Evolutionary conservation across 2,113 vertebrate species (phyloP), one percentile per base, ranked within the genome.

Genomic region (Megaleporinus macrocephalus): DNA sequence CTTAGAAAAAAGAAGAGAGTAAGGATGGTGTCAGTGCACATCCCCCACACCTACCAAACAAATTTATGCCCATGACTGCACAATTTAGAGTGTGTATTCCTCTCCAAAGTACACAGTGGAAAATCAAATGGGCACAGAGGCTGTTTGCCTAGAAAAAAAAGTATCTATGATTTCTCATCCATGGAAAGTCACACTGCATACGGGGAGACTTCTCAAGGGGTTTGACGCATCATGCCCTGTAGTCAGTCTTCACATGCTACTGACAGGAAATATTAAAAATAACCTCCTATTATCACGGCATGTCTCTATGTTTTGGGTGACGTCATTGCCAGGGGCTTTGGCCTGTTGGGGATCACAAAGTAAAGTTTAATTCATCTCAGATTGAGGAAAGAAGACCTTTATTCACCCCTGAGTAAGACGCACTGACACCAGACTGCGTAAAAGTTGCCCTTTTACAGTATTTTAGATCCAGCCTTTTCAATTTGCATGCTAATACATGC

Each of bases 71-170:
- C 29, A 55, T 73, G 49, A 73, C 49, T 73, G 71, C 47, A 73
- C 71, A 27, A 73, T 73, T 73, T 73, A 30, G 26, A 71, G 68
- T 72, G 81, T 78, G 65, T 27, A 53, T 78, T 55, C 10, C 36
- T 44, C 20, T 24, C 41, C 47, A 68, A 53, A 33, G 62, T 41
- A 73, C 66, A 30, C 69, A 47, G 57, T n/a, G 20, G 76, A 73
- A 78, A 78, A 47, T 66, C 59, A 30, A 55, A 78, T 55, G 20
- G 27, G 71, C 74, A 69, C 18, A 62, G 20, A 11, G 20, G 2
- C 22, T 78, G 65, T 44, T 44, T 70, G 26, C 14, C 5, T 12
- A 66, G 10, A 47, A 76, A 13, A 22, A 49, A 51, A 65, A 51
- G 41, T 22, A 26, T 65, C 29, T 24, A 69, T 55, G 22, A 15